Evolutionary conservation across 2,888 invertebrate species (phyloP), one percentile per base, ranked within the genome.

Genomic region (Acrobasis consociella): DNA sequence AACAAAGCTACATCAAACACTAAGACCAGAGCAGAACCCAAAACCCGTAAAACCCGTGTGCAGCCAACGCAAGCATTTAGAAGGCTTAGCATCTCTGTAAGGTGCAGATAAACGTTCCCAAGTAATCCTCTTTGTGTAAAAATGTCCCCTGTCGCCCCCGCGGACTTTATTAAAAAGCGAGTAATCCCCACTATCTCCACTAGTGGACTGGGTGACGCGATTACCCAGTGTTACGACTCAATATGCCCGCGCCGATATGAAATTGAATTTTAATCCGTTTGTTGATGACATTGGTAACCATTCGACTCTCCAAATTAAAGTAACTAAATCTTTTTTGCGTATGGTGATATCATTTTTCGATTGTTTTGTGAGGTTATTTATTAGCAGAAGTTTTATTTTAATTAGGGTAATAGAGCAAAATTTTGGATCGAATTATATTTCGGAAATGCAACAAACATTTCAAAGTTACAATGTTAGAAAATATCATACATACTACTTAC

Each of bases 71-170:
- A 81, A 77, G 89, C 84, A 88, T 88, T 91, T 90, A 87, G 89
- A 75, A 83, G 82, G 81, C 89, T 91, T 83, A 91, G 89, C 91
- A 72, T 72, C 77, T 80, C 92, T 89, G 92, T 91, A 91, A 91
- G 91, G 91, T 90, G 85, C 83, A 88, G 91, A 92, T 92, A 92
- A 92, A 90, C 91, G 86, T 76, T 82, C 84, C 87, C 77, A 83
- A 87, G 86, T 92, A 92, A 91, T 92, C 91, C 91, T 81, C 91
- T 91, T 91, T 91, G 90, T 92, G 85, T 84, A 91, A 91, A 91
- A 91, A 90, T 90, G 91, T 91, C 91, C 89, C 89, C 86, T 80
- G 83, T 81, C 86, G 78, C 89, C 85, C 88, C 89, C 86, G 78
- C 78, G 77, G 77, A 89, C 87, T 89, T 92, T 91, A 92, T 91